Base-by-base conservation (phyloP, 2,113 vertebrate genomes). In the Oryctolagus cuniculus region DNA sequence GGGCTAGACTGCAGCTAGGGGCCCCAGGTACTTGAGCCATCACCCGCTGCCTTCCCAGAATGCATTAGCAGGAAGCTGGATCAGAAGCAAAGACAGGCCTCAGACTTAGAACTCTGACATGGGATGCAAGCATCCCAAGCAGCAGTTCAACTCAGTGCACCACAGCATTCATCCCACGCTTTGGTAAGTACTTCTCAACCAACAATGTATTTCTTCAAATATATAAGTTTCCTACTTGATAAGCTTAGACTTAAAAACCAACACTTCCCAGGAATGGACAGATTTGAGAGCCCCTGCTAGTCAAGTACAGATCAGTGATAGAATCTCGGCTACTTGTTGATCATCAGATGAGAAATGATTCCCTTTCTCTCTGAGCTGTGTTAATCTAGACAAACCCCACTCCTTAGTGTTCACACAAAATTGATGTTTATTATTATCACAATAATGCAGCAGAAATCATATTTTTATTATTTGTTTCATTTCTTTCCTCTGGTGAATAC, bases 121-220 rank as follows among this genome's bases (percentile, higher is more conserved):
- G 44, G 44, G 44, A 44, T 44, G 44, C 44, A 44, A 44, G 44
- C 44, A 44, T 44, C 44, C 44, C 6, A 38, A 38, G 38, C 38
- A 38, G 6, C 38, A 38, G 44, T 44, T 44, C 44, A 44, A 44
- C 7, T 9, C 44, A 44, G 7, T 44, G 44, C 44, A 44, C 44
- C 44, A 44, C 44, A 44, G 44, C 44, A 44, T 44, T 44, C 44
- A 44, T 44, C 44, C 44, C 44, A 44, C 72, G 16, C 31, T 51
- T 34, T 0, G 19, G 16, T 87, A 61, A 93, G 79, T 72, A 70
- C 3, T 11, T 72, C n/a, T 80, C 70, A 91, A 22, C 27, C 55
- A n/a, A 73, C 27, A 25, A 44, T 80, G n/a, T 19, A 36, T 55
- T 91, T 84, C 4, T 87, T 87, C 58, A 94, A 86, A 81, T 27